phyloP scores from a whole-genome alignment of 2,888 invertebrate genomes.

The Heliconius cydno region DNA sequence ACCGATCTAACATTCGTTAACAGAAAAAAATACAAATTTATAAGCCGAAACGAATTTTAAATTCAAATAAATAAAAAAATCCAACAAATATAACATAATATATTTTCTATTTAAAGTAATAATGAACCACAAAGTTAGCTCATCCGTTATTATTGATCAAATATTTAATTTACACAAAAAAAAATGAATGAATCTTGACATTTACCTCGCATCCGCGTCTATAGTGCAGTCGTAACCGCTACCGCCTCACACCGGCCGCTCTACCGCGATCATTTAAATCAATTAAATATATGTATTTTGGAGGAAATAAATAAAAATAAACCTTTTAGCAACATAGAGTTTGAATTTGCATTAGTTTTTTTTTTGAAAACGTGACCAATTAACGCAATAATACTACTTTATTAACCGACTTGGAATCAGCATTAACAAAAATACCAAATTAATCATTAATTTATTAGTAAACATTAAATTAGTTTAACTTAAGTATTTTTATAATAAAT shows the following conservation, averaged over 20 bases:
- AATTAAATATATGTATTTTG: background rate
- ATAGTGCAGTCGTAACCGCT: slow-evolving; percentile 11
- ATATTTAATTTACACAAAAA: slow-evolving; percentile 15
- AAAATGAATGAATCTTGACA: slow-evolving; percentile 22
- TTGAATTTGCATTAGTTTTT: background rate
- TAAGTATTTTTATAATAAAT: background rate
- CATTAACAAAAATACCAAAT: background rate
- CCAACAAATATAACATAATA: too few species aligned
- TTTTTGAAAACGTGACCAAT: background rate
- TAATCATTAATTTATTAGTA: background rate
- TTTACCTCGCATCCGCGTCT: slow-evolving; percentile 28
- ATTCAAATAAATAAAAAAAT: background rate
- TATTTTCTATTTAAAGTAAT: background rate
- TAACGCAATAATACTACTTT: background rate
- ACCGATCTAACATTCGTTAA: too few species aligned
- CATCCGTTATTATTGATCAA: slow-evolving; percentile 2
- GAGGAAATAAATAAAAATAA: background rate
- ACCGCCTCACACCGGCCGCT: too few species aligned
- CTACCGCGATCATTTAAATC: background rate
- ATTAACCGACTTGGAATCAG: background rate
- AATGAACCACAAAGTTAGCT: background rate
- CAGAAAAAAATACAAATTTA: too few species aligned
- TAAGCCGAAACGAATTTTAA: too few species aligned
- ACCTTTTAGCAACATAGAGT: background rate
- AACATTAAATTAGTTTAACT: background rate